Evolutionary conservation across 2,888 invertebrate species (phyloP), one percentile per base, ranked within the genome.

Genomic region (Ashinkailepas kermadecensis): DNA sequence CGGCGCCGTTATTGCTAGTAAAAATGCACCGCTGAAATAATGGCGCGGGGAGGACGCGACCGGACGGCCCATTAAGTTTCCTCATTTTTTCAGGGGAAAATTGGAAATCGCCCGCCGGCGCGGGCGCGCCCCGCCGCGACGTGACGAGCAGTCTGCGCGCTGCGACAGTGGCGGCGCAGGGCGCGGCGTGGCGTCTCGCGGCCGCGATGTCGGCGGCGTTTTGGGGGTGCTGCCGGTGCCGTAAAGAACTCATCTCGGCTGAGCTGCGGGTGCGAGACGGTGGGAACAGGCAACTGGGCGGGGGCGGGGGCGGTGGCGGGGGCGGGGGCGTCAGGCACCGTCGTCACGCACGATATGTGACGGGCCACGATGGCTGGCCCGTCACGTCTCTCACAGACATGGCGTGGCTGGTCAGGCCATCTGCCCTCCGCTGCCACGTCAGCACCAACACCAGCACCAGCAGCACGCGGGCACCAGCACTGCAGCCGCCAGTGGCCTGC

Each of bases 1-100:
- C 18, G 74, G 21, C 74, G 54, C 21, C 21, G 74, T 54, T 74
- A 74, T 74, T 74, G 74, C 74, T 23, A 54, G 74, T 74, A 74
- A 74, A 74, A 74, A 74, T 74, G 39, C 74, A 39, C 74, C 56
- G 74, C 56, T 56, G 56, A 74, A 74, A 74, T 74, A 74, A 74
- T 54, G 15, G 74, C 56, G 7, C 54, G 54, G 39, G 54, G 56
- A 74, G 21, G 74, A 74, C 54, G 56, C 74, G 56, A 74, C 56
- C 74, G 74, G 74, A 56, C 74, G 54, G 39, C 8, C 70, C n/a
- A 70, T 67, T 67, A 54, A 2, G 54, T 11, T 39, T 7, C n/a
- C 15, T 3, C 15, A 12, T 21, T 74, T 56, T 74, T 74, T 56
- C 18, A 54, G n/a, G 70, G 39, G 25, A 54, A 70, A 59, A 59